Evolutionary conservation across 2,888 invertebrate genomes (phyloP).

Genomic region (Agonopterix subpropinquella): DNA sequence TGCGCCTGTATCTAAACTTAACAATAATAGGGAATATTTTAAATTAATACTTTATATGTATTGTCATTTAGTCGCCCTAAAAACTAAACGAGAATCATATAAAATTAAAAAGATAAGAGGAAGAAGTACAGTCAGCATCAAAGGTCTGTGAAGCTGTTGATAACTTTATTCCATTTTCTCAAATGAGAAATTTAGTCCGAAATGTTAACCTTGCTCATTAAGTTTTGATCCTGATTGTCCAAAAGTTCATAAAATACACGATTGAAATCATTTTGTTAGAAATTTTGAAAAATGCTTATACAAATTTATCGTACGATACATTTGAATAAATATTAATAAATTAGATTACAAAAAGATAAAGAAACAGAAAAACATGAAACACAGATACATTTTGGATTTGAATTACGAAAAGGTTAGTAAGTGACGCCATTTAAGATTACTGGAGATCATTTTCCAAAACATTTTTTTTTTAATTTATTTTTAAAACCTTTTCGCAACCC

Average conservation of each 20-base stretch:
- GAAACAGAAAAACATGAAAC: conserved; percentile 32
- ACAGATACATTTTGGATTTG: conserved; percentile 17
- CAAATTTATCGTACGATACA: background rate
- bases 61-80: conserved; percentile 75
- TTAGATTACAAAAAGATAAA: conserved; percentile 15
- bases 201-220: no score
- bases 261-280: conserved; percentile 8
- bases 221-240: no score
- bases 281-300: conserved; percentile 9
- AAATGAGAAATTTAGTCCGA: no score
- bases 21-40: conserved; percentile 59
- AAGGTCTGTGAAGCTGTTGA: no score
- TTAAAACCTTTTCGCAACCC: conserved; percentile 30
- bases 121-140: background rate
- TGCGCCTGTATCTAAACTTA: conserved; percentile 41
- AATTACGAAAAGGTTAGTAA: conserved; percentile 32
- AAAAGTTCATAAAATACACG: background rate
- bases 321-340: conserved; percentile 7
- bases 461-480: background rate
- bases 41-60: conserved; percentile 61
- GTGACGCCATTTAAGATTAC: background rate
- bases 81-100: conserved; percentile 72
- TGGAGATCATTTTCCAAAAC: background rate
- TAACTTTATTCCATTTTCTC: no score
- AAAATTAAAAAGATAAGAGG: conserved; percentile 11